These are phyloP conservation scores for Eilema griseolum DNA, from an alignment of 2,888 invertebrate genomes.

Conservation along the genomic window DNA sequence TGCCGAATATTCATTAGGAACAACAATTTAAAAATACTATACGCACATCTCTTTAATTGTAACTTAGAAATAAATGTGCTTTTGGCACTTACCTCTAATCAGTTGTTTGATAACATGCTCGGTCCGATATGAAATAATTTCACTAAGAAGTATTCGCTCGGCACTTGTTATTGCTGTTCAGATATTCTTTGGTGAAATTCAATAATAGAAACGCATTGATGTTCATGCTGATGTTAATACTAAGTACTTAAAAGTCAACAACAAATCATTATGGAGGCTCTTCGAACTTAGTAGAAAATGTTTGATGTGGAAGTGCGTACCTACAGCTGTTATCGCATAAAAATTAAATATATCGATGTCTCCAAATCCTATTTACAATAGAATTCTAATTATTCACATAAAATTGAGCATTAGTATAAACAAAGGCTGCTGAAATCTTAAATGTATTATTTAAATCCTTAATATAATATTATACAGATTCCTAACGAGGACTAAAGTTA, in stretches of 20 bases:
- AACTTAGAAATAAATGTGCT: constrained; percentile 80
- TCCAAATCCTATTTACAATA: constrained; percentile 61
- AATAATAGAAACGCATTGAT: constrained; percentile 45
- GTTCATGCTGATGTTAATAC: constrained; percentile 47
- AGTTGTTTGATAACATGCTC: constrained; percentile 53
- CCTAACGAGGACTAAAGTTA: constrained; percentile 65
- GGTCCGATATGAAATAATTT: constrained; percentile 45
- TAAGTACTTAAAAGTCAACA: constrained; percentile 40
- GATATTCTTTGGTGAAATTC: constrained; percentile 74
- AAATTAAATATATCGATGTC: constrained; percentile 70
- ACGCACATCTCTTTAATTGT: constrained; percentile 74
- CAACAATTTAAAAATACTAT: constrained; percentile 85
- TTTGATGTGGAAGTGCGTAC: constrained; percentile 39
- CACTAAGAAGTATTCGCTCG: constrained; percentile 44
- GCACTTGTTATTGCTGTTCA: constrained; percentile 54
- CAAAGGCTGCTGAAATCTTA: constrained; percentile 76
- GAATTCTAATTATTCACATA: constrained; percentile 74
- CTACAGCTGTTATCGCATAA: constrained; percentile 38
- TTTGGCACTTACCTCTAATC: constrained; percentile 83
- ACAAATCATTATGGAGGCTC: constrained; percentile 36
- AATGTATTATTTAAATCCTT: constrained; percentile 74
- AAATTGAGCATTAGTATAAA: constrained; percentile 85
- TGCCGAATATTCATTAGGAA: constrained; percentile 84
- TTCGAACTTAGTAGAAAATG: constrained; percentile 30
- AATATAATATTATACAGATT: constrained; percentile 69